Percentiles rank a stretch among this genome's conserved stretches.
Evolutionary conservation across 2,113 vertebrate species (phyloP).

Genomic region (Pterocles orientalis): DNA sequence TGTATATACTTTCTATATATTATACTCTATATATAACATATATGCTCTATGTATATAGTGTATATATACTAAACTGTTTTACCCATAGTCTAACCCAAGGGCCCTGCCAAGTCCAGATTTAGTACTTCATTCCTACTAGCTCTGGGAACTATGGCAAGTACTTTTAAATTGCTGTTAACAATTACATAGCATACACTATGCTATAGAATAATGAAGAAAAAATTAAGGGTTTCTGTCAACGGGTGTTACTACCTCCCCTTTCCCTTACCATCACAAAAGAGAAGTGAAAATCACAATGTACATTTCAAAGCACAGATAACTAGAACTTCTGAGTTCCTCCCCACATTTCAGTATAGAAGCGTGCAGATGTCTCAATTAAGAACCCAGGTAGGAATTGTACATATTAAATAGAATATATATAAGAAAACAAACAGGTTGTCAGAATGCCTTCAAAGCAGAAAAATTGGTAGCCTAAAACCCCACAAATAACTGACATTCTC

Average conservation of each 20-base stretch:
- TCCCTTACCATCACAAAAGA: not conserved
- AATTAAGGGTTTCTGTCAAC: not conserved
- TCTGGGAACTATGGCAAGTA: not conserved
- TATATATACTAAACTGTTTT: not conserved
- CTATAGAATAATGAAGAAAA: not conserved
- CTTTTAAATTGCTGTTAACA: not conserved
- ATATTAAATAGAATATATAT: not conserved
- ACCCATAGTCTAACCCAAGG: not conserved
- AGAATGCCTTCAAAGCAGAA: not conserved
- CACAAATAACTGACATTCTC: conserved; percentile 36
- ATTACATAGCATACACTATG: not conserved
- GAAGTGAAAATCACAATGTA: not conserved
- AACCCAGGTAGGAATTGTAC: not conserved
- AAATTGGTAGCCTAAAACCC: not conserved
- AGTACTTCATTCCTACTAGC: not conserved
- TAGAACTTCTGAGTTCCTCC: not conserved
- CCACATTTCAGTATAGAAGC: not conserved
- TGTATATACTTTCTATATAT: too few relatives aligned
- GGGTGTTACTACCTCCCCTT: not conserved
- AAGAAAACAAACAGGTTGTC: not conserved
- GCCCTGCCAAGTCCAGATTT: not conserved
- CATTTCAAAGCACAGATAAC: not conserved
- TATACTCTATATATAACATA: too few relatives aligned
- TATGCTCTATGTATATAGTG: not conserved
- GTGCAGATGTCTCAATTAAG: not conserved